Evolutionary conservation across 2,113 vertebrate species (phyloP), one percentile per base, ranked within the genome.

Genomic region (Myotis yumanensis): DNA sequence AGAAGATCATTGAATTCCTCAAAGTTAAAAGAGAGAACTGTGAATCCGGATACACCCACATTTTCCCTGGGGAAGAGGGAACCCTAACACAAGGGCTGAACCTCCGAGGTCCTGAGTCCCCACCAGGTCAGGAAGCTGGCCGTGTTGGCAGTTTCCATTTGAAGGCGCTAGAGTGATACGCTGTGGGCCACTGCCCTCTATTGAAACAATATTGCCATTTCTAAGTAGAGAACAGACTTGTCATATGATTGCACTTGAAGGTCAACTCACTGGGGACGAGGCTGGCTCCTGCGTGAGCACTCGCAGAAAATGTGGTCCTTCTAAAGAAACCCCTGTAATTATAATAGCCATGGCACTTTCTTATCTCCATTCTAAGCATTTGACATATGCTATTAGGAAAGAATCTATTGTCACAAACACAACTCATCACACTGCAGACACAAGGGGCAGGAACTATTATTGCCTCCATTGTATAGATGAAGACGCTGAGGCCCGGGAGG

Each of bases 171-270:
- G 48, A 84, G 72, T 83, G 83, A 80, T 43, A 40, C 16, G 71
- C 77, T 69, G 10, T 52, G 7, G 15, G 35, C 64, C n/a, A 52
- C 85, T 87, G 89, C 89, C 91, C 71, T 83, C 94, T 92, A 17
- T 8, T 69, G 95, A 87, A 64, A 80, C 3, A 64, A 73, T 0
- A 1, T 1, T 51, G 43, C 76, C 85, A 68, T 20, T 57, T 59
- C 1, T 18, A 46, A 40, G 59, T 3, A 35, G 40, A 73, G 48
- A 57, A n/a, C 25, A 71, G 37, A 76, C 59, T 57, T 48, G 57
- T 18, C 43, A 16, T 37, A 3, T 14, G 2, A 54, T 46, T 79
- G 62, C 48, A 46, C 76, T 28, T 86, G 93, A 73, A 83, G 16
- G 68, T 86, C 57, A 54, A 2, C 51, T 46, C 40, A 17, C 37